Percentiles rank a stretch among this genome's conserved stretches.
Evolutionary conservation across 37 sponge, comb jelly and placozoan genomes (phyloP).

Genomic region (Axinella damicornis): DNA sequence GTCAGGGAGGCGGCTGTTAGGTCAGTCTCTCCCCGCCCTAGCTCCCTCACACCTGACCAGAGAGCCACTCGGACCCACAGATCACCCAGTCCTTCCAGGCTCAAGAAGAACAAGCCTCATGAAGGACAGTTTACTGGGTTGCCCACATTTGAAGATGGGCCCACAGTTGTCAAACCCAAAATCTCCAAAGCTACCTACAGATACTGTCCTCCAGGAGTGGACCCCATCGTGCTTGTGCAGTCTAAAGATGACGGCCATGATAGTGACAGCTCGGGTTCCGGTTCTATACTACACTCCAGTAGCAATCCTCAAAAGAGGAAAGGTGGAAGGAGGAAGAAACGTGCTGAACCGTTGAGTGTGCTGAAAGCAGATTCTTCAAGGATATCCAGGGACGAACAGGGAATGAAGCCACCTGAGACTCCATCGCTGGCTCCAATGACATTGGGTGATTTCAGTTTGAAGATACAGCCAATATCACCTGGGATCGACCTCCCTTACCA

Average conservation of each 20-base stretch:
- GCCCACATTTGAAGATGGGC: slow-evolving; percentile 7
- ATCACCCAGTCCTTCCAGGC: slow-evolving; percentile 28
- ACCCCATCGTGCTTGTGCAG: neutral
- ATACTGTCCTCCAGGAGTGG: slow-evolving; percentile 18
- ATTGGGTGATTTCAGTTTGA: slow-evolving; percentile 37
- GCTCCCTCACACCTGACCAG: neutral
- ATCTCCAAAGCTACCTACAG: slow-evolving; percentile 32
- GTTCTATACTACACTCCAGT: slow-evolving; percentile 41
- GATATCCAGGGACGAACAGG: slow-evolving; percentile 8
- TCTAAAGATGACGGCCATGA: slow-evolving; percentile 40
- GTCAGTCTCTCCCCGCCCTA: slow-evolving; percentile 27
- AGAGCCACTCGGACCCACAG: neutral
- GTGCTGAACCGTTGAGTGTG: slow-evolving; percentile 1
- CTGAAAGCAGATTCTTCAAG: neutral
- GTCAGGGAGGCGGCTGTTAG: neutral
- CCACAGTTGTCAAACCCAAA: neutral
- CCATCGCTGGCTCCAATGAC: slow-evolving; percentile 38
- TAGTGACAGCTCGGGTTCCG: slow-evolving; percentile 90
- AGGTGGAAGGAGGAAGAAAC: slow-evolving; percentile 28
- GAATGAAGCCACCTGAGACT: slow-evolving; percentile 47
- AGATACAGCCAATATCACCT: slow-evolving; percentile 71
- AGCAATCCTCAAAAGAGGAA: slow-evolving; percentile 21
- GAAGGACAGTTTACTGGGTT: slow-evolving; percentile 4
- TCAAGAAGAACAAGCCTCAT: neutral
- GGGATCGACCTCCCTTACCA: slow-evolving; percentile 25